Conservation (phyloP, 2,797 vertebrate genomes). For the Gallinago nigripennis region DNA sequence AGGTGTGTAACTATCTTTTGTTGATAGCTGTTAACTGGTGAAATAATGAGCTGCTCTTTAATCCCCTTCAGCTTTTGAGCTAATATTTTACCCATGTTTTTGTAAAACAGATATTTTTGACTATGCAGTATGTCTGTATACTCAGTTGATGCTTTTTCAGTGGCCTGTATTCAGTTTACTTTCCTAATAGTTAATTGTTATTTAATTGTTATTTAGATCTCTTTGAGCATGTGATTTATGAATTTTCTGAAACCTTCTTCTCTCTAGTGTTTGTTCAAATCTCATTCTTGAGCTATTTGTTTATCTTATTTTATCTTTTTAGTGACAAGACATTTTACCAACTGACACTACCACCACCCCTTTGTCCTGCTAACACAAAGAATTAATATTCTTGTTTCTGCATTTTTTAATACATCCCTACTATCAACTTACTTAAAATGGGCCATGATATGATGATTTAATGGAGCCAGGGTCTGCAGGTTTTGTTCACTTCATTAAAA, state of each 20-base stretch:
- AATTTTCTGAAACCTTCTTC: neutral
- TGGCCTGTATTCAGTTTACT: neutral
- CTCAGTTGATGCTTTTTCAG: neutral
- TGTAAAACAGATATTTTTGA: neutral
- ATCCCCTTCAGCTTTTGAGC: neutral
- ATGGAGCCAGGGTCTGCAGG: neutral
- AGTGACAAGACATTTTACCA: neutral
- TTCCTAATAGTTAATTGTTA: neutral
- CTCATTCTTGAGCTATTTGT: neutral
- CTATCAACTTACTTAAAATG: neutral
- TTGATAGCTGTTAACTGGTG: neutral
- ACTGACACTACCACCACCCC: neutral
- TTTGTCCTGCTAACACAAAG: neutral
- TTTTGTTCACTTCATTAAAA: neutral
- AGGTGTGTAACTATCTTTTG: neutral
- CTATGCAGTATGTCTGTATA: neutral
- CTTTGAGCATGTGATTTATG: neutral
- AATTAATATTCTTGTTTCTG: constrained; percentile 1
- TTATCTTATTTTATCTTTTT: neutral
- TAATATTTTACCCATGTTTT: neutral
- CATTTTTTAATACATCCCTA: neutral
- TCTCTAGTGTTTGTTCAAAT: neutral
- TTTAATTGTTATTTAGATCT: neutral
- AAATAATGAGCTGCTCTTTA: neutral
- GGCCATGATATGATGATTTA: neutral